Base-by-base conservation (phyloP, 1,140 invertebrate species). In the Fopius arisanus region DNA sequence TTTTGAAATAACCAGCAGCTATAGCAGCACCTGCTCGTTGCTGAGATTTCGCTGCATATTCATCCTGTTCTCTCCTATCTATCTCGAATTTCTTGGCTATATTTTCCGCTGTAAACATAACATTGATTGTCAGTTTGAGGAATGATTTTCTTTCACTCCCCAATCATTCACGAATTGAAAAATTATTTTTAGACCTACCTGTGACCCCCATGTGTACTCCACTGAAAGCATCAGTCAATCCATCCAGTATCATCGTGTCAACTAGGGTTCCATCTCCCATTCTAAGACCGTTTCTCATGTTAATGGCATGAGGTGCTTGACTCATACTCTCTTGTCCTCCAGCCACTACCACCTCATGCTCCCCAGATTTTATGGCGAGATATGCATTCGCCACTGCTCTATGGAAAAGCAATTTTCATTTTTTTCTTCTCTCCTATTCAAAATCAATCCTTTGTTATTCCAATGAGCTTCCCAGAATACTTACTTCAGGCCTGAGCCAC, bases 311-410 rank as follows among this genome's bases (percentile, higher is more conserved):
- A 6, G 93, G 93, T 5, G 94, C 91, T 83, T 91, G 89, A 74
- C 93, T 95, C 96, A 97, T 97, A 78, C 86, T 94, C 88, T 97
- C 96, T 88, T 96, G 94, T 0, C 96, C 96, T 37, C 95, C 95
- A 80, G 92, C 93, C 48, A 97, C 89, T 3, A 96, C 90, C 67
- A 96, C 88, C 19, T 91, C 85, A 33, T 91, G 89, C 82, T 96
- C 94, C 2, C 92, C 94, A 72, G 85, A 83, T 78, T 90, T 89
- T 72, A 97, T 94, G 9, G 94, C 90, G 81, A 94, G 91, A 78
- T 90, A 92, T 48, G 90, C 95, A 76, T 92, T 83, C 12, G 88
- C 86, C 28, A 96, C 91, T 69, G 94, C 88, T 82, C 93, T 95
- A 69, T 65, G 87, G 33, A 14, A 81, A 71, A 70, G 54, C 77